Conservation (phyloP, 2,888 invertebrate genomes). For the Sinelater perroti region DNA sequence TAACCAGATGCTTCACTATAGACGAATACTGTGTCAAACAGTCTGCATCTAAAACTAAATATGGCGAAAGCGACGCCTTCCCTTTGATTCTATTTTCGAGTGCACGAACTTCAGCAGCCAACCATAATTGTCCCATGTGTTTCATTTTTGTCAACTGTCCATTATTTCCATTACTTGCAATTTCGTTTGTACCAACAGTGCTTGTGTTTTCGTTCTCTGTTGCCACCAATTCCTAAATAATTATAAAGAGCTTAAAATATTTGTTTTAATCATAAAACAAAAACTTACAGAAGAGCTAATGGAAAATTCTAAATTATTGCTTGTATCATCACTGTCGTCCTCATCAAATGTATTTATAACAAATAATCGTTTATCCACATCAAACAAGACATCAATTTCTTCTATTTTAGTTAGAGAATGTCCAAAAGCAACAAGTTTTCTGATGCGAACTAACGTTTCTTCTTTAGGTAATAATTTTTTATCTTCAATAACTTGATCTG, state of each 20-base stretch:
- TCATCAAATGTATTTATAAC: slow-evolving; percentile 46
- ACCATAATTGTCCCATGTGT: slow-evolving; percentile 89
- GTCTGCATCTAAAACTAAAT: slow-evolving; percentile 87
- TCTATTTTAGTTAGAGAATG: slow-evolving; percentile 70
- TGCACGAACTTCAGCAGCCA: slow-evolving; percentile 87
- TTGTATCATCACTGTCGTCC: slow-evolving; percentile 18
- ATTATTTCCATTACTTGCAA: slow-evolving; percentile 38
- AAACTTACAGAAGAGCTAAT: slow-evolving; percentile 11
- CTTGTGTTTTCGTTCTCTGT: slow-evolving; percentile 30
- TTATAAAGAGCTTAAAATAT: background rate
- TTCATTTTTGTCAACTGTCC: slow-evolving; percentile 74
- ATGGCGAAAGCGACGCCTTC: slow-evolving; percentile 75
- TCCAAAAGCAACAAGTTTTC: slow-evolving; percentile 84
- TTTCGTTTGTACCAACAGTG: slow-evolving; percentile 34
- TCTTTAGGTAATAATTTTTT: slow-evolving; percentile 68
- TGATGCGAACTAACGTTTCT: slow-evolving; percentile 77
- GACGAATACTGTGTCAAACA: slow-evolving; percentile 80
- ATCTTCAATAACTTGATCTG: slow-evolving; percentile 75
- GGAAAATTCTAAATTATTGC: slow-evolving; percentile 15
- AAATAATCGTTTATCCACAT: slow-evolving; percentile 60
- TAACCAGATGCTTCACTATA: slow-evolving; percentile 83
- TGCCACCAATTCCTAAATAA: slow-evolving; percentile 16
- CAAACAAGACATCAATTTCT: slow-evolving; percentile 73
- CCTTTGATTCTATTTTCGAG: slow-evolving; percentile 76
- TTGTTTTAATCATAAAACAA: background rate